phyloP scores from a whole-genome alignment of 2,888 invertebrate species.

The Drosophila algonquin region DNA sequence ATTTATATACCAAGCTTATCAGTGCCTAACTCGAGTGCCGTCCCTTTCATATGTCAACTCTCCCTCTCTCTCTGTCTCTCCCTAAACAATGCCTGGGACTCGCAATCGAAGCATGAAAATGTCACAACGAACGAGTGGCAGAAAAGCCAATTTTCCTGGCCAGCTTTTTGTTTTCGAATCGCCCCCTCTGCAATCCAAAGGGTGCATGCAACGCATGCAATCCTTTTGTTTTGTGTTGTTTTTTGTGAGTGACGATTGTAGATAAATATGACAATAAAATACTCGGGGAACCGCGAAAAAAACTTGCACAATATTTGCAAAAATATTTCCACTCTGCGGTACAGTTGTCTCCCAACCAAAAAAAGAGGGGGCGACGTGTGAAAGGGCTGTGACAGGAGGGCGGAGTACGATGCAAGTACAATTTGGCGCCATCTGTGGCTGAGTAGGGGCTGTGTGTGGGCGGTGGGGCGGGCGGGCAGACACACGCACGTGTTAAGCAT shows the following conservation, averaged over 20 bases:
- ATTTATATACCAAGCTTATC: constrained; percentile 36
- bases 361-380: constrained; percentile 11
- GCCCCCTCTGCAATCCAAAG: too few species aligned
- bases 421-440: constrained; percentile 63
- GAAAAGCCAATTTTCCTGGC: constrained; percentile 33
- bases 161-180: constrained; percentile 25
- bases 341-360: too few species aligned
- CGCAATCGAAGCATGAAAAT: constrained; percentile 36
- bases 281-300: constrained; percentile 55
- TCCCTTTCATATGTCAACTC: constrained; percentile 63
- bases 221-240: neutral
- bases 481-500: constrained; percentile 77
- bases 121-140: constrained; percentile 15
- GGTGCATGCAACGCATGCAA: neutral
- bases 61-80: constrained; percentile 16
- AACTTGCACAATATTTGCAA: constrained; percentile 50
- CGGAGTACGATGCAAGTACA: constrained; percentile 31
- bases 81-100: constrained; percentile 36
- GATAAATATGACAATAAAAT: constrained; percentile 80
- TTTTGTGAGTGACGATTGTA: constrained; percentile 58
- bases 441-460: neutral
- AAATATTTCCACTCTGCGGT: constrained; percentile 47
- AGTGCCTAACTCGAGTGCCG: constrained; percentile 14
- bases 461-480: constrained; percentile 20
- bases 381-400: constrained; percentile 31